phyloP scores from a whole-genome alignment of 2,888 invertebrate genomes.

The Idaea aversata region DNA sequence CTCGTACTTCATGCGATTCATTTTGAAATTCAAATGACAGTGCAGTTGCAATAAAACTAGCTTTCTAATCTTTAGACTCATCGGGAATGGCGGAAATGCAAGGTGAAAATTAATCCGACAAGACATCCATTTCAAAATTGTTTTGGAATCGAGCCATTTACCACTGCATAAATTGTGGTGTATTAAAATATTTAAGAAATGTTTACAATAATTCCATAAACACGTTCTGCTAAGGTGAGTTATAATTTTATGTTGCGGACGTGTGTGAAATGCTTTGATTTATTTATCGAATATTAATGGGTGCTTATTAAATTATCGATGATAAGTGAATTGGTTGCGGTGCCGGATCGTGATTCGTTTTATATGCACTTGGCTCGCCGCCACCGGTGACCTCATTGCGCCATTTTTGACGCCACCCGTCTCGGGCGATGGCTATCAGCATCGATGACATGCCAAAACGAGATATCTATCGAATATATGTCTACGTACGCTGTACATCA shows the following conservation, averaged over 20 bases:
- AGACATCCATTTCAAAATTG: slow-evolving; percentile 32
- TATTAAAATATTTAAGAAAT: slow-evolving; percentile 40
- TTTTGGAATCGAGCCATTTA: slow-evolving; percentile 50
- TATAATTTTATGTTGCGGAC: slow-evolving; percentile 32
- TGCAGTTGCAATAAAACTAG: slow-evolving; percentile 46
- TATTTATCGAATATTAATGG: slow-evolving; percentile 29
- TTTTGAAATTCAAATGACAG: slow-evolving; percentile 53
- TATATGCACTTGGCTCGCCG: slow-evolving; percentile 68
- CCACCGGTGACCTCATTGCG: slow-evolving; percentile 73
- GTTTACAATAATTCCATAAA: slow-evolving; percentile 43
- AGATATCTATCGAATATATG: slow-evolving; percentile 53
- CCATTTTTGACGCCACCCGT: slow-evolving; percentile 71
- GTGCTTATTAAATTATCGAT: slow-evolving; percentile 41
- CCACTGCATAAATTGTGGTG: slow-evolving; percentile 32
- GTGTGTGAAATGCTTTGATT: slow-evolving; percentile 28
- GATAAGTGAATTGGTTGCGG: slow-evolving; percentile 45
- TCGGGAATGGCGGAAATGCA: slow-evolving; percentile 38
- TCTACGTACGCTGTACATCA: slow-evolving; percentile 42
- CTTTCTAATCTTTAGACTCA: slow-evolving; percentile 39
- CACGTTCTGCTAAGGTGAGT: slow-evolving; percentile 23
- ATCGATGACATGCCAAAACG: slow-evolving; percentile 69
- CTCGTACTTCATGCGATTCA: slow-evolving; percentile 52
- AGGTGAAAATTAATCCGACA: slow-evolving; percentile 37
- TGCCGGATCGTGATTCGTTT: slow-evolving; percentile 48
- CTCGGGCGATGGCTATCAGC: slow-evolving; percentile 57